Base-by-base conservation (phyloP, 2,113 vertebrate species). In the Lagopus leucura region DNA sequence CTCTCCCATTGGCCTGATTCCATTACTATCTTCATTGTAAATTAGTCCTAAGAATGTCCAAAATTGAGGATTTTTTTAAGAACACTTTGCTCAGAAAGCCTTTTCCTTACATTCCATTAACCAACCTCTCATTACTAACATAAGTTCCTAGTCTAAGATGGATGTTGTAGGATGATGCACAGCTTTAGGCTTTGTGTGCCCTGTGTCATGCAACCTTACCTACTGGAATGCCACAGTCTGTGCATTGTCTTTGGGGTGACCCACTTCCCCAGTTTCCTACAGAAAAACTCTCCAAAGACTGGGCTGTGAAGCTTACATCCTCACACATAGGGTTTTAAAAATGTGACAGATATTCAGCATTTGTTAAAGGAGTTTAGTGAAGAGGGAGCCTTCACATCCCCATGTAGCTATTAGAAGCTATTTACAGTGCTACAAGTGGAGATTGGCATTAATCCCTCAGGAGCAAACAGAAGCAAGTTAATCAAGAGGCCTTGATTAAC, bases 11-110 rank as follows among this genome's bases (percentile, higher is more conserved):
- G 34, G 50, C 40, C 63, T 32, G 32, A 70, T 36, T 82, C 22
- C 34, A 13, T 55, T 69, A 74, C n/a, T 79, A 19, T 9, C 22
- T 48, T 74, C 52, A 71, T 14, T 32, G 58, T 50, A 50, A 75
- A 92, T 50, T 61, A 50, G 22, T 65, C 22, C 19, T 38, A 72
- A 77, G 36, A 24, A 57, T 63, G 73, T 50, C 52, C 52, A 58
- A 76, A 40, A 50, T n/a, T 50, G 36, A 82, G 43, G n/a, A 64
- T 9, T 88, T 92, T 38, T 28, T 85, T 64, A 88, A 52, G 72
- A 88, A 72, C 36, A 63, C 32, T 71, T 72, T 52, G 10, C 25
- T 60, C 81, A 20, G 38, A 81, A 77, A 73, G 3, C 5, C 36
- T 81, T 73, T 73, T 6, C 9, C 15, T 14, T 58, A 2, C 34